Evolutionary conservation across 2,888 invertebrate species (phyloP).

Genomic region (Rhagium mordax): DNA sequence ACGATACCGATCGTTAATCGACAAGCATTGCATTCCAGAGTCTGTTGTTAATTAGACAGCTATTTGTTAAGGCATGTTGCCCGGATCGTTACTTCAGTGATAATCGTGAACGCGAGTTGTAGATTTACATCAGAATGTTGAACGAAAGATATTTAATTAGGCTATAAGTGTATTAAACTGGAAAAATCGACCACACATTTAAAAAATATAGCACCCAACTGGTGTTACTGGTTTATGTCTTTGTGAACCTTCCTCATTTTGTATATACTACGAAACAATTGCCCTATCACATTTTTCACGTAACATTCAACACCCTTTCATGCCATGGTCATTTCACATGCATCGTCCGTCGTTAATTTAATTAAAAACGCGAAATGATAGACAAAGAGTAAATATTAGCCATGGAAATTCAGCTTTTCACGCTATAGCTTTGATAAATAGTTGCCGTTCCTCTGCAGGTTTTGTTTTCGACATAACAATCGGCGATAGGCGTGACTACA

Average conservation of each 20-base stretch:
- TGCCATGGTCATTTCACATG: not conserved
- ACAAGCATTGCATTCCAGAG: not conserved
- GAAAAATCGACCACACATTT: no score
- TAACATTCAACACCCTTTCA: no score
- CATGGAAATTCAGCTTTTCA: not conserved
- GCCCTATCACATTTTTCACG: no score
- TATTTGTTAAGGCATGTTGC: not conserved
- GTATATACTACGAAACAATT: no score
- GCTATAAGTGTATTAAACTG: no score
- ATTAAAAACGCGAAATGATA: not conserved
- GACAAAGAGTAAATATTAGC: not conserved
- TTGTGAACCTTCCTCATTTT: no score
- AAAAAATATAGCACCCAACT: no score
- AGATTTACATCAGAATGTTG: not conserved
- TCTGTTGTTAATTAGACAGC: not conserved
- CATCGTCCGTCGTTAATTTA: not conserved
- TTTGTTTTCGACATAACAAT: not conserved
- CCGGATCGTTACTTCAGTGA: not conserved
- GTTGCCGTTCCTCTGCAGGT: not conserved
- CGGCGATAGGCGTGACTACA: not conserved
- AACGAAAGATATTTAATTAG: not conserved
- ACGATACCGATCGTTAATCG: not conserved
- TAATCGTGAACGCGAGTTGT: not conserved
- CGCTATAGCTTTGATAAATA: not conserved
- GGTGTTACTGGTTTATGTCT: no score